Conservation (phyloP, 2,113 vertebrate genomes). For the Gymnogyps californianus region DNA sequence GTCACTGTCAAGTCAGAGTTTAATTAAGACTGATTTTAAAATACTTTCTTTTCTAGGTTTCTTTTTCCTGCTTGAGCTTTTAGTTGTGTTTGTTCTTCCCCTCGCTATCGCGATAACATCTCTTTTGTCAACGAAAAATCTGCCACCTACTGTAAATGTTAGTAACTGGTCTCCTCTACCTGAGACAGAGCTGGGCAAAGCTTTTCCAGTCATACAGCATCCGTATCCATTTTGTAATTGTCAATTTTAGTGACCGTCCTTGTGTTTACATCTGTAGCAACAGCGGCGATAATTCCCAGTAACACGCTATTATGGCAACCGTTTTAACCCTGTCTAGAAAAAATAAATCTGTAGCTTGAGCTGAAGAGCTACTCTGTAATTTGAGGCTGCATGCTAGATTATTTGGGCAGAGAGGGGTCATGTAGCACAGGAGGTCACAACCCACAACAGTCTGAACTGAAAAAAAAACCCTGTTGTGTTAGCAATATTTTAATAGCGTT, state of each 20-base stretch:
- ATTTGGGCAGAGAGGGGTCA: background rate
- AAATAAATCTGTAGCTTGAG: background rate
- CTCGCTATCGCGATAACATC: conserved; percentile 16
- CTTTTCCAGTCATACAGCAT: background rate
- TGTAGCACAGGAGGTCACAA: background rate
- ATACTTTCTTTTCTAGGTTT: background rate
- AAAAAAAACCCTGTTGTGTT: background rate
- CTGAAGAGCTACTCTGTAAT: background rate
- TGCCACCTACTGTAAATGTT: background rate
- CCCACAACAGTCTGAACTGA: background rate
- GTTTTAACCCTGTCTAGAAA: background rate
- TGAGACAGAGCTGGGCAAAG: background rate
- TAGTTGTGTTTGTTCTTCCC: background rate
- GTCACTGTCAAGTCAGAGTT: background rate
- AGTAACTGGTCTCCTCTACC: background rate
- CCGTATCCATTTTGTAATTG: background rate
- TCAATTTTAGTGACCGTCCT: background rate
- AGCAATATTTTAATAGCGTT: background rate
- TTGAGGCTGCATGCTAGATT: background rate
- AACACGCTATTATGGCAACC: rapidly evolving
- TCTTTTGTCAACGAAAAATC: background rate
- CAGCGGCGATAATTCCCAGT: background rate
- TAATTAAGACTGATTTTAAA: background rate
- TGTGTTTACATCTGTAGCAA: background rate
- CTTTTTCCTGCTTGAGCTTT: background rate